Conservation (phyloP, 2,888 invertebrate genomes). For the Athalia rosae region DNA sequence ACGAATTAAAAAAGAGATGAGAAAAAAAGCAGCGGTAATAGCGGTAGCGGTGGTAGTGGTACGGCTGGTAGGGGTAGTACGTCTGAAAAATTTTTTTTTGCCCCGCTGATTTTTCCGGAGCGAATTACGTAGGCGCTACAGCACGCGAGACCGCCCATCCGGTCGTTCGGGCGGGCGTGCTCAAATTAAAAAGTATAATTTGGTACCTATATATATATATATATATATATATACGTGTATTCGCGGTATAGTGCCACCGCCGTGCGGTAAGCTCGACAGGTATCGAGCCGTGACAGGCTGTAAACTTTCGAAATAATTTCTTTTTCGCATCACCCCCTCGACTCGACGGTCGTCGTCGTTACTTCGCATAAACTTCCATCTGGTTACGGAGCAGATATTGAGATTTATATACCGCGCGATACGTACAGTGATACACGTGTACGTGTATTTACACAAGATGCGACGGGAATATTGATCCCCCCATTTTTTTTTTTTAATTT, state of each 20-base stretch:
- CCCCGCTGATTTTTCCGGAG: constrained; percentile 41
- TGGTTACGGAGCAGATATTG: too few relatives aligned
- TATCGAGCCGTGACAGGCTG: constrained; percentile 57
- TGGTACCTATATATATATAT: constrained; percentile 49
- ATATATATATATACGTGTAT: too few relatives aligned
- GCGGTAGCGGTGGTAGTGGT: too few relatives aligned
- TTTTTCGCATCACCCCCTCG: constrained; percentile 31
- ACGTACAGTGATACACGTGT: too few relatives aligned
- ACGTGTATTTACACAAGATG: too few relatives aligned
- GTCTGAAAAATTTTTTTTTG: constrained; percentile 37
- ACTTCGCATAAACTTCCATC: neutral
- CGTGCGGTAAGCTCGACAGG: constrained; percentile 47
- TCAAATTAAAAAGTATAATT: constrained; percentile 63
- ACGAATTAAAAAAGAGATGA: constrained; percentile 37
- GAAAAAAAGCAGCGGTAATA: constrained; percentile 49
- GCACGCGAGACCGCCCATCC: constrained; percentile 42
- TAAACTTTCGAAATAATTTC: constrained; percentile 52
- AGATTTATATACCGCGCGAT: too few relatives aligned
- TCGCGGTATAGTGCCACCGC: constrained; percentile 42
- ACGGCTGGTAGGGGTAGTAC: too few relatives aligned
- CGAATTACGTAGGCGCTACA: constrained; percentile 41
- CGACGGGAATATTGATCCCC: too few relatives aligned
- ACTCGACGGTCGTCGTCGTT: neutral
- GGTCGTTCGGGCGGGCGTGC: constrained; percentile 45
- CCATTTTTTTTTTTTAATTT: too few relatives aligned